phyloP scores from a whole-genome alignment of 1,140 invertebrate genomes.

The Musca vetustissima region DNA sequence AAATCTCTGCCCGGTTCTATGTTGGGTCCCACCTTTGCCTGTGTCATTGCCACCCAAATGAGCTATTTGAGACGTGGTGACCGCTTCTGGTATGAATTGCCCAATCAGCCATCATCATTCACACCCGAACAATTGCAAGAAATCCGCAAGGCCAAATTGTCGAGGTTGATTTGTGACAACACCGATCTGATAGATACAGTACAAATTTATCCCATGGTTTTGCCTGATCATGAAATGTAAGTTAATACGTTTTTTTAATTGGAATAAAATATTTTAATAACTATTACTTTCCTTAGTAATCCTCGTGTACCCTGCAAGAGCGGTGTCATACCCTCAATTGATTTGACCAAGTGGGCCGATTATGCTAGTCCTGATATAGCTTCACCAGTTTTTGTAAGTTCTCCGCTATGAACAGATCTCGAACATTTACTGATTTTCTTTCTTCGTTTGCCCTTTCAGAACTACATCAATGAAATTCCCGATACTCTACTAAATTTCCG shows the following conservation, averaged over 20 bases:
- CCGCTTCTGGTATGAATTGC: conserved; percentile 95
- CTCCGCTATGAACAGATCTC: too few relatives aligned
- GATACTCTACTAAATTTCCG: conserved; percentile 52
- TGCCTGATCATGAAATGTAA: conserved; percentile 90
- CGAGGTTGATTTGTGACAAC: conserved; percentile 93
- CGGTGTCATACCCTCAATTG: conserved; percentile 80
- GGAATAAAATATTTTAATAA: neutral
- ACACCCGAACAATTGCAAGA: conserved; percentile 87
- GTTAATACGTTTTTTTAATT: conserved; percentile 51
- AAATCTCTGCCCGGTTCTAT: conserved; percentile 82
- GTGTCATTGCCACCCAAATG: conserved; percentile 95
- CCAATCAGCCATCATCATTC: conserved; percentile 89
- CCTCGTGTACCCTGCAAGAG: conserved; percentile 86
- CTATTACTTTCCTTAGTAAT: conserved; percentile 66
- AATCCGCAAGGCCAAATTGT: conserved; percentile 82
- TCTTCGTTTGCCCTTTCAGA: conserved; percentile 36
- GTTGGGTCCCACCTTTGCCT: conserved; percentile 93
- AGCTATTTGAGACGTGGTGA: conserved; percentile 87
- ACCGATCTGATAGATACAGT: conserved; percentile 89
- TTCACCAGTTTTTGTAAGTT: conserved; percentile 66
- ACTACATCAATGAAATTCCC: conserved; percentile 54
- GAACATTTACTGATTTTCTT: conserved; percentile 10
- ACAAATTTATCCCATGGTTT: conserved; percentile 90
- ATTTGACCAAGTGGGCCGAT: conserved; percentile 87
- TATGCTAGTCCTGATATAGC: conserved; percentile 58